Evolutionary conservation across 2,888 invertebrate species (phyloP), one percentile per base, ranked within the genome.

Genomic region (Cylindroiulus punctatus): DNA sequence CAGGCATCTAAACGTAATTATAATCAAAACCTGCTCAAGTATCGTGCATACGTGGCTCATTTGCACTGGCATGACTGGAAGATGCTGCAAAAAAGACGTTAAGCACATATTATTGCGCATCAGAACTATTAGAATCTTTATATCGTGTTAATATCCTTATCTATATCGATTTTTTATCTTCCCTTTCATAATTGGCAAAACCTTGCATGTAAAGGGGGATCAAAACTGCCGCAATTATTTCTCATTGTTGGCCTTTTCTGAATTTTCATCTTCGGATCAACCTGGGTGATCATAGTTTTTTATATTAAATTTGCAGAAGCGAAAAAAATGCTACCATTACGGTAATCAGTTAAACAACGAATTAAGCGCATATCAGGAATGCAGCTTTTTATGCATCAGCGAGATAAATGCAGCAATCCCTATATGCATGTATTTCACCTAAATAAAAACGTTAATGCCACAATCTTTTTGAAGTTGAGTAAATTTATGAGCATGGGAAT

Each of bases 121-220:
- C 30, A 30, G 26, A 30, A 76, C 76, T 76, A 76, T 76, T 76
- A 76, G 17, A 76, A 76, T 3, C 30, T 76, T 76, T 76, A 76
- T 76, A 32, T 76, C 76, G 30, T 76, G 76, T 76, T 76, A 76
- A 76, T 76, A 76, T 76, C 76, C 76, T 76, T 30, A 76, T 30
- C 26, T 30, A 30, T 14, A 76, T 76, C 17, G 76, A 32, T 76
- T 76, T 30, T 30, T 76, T 30, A 14, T 17, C 12, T 76, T 76
- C 76, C 30, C 17, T 30, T 30, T 3, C 17, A 32, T 32, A 76
- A 76, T 76, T 76, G 76, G 30, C 32, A 76, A 76, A 76, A 76
- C 4, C 32, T 76, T 14, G 30, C 26, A 12, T 76, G 26, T 30
- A 76, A 76, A 76, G 32, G 30, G 76, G 76, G 65, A 76, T 76